Percentiles rank a stretch among this genome's conserved stretches.
Evolutionary conservation across 2,888 invertebrate genomes (phyloP).

Genomic region (Torymus texanus): DNA sequence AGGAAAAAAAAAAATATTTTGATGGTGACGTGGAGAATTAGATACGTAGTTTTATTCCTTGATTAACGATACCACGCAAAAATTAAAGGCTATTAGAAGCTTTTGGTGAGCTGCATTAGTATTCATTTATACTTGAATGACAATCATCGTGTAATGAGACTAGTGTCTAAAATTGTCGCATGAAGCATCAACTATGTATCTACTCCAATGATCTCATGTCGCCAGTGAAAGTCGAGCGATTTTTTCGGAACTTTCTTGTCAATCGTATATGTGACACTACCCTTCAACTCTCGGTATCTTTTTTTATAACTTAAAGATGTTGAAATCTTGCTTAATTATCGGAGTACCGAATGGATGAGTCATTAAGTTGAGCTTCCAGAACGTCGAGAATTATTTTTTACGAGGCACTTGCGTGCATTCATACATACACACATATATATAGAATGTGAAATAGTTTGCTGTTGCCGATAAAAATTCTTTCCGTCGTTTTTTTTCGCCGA

Average conservation of each 20-base stretch:
- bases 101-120: constrained; percentile 17
- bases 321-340: neutral
- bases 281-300: too few relatives aligned
- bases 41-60: neutral
- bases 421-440: neutral
- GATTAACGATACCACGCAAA: constrained; percentile 10
- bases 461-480: constrained; percentile 25
- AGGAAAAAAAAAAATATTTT: too few relatives aligned
- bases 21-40: too few relatives aligned
- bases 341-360: neutral
- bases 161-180: constrained; percentile 13
- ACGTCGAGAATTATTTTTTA: constrained; percentile 7
- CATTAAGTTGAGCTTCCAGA: neutral
- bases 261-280: neutral
- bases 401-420: too few relatives aligned
- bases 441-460: neutral
- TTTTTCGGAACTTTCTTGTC: constrained; percentile 9
- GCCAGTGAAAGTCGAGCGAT: neutral
- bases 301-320: too few relatives aligned
- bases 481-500: constrained; percentile 1
- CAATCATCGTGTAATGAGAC: constrained; percentile 6
- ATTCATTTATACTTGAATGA: constrained; percentile 19
- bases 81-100: constrained; percentile 31
- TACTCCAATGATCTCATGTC: constrained; percentile 3
- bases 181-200: neutral